Conservation (phyloP, 1,140 invertebrate species). For the Drosophila guanche region DNA sequence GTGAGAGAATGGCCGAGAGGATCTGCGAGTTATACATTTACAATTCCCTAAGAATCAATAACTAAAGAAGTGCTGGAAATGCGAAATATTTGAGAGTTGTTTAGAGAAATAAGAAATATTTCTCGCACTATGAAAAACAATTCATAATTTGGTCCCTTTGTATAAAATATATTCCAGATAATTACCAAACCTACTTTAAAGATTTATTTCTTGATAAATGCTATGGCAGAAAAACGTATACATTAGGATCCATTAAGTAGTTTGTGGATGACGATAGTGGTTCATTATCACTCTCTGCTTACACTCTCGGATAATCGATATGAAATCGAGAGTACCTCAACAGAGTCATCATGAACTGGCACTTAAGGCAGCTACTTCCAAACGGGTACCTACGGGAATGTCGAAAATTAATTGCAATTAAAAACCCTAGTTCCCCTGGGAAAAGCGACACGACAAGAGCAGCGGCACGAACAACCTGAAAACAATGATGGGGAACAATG, state of each 20-base stretch:
- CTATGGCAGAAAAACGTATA: no score
- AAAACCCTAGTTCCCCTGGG: constrained; percentile 43
- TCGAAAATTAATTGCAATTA: constrained; percentile 69
- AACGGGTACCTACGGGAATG: not conserved
- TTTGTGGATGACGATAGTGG: not conserved
- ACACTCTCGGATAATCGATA: constrained; percentile 17
- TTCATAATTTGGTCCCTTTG: no score
- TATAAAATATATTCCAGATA: no score
- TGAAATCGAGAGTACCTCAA: constrained; percentile 17
- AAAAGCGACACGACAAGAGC: constrained; percentile 1
- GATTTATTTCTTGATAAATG: no score
- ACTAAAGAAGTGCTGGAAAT: no score
- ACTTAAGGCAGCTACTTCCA: constrained; percentile 8
- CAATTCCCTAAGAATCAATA: no score
- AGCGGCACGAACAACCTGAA: not conserved
- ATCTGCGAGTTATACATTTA: no score
- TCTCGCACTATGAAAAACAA: no score
- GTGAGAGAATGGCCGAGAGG: not conserved
- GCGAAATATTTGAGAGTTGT: no score
- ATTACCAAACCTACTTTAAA: no score
- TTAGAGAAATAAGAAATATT: no score
- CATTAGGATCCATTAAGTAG: no score
- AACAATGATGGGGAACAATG: constrained; percentile 17
- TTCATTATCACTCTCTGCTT: constrained; percentile 17
- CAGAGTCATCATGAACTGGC: constrained; percentile 23